Evolutionary conservation across 2,888 invertebrate species (phyloP).

Genomic region (Hipparchia semele): DNA sequence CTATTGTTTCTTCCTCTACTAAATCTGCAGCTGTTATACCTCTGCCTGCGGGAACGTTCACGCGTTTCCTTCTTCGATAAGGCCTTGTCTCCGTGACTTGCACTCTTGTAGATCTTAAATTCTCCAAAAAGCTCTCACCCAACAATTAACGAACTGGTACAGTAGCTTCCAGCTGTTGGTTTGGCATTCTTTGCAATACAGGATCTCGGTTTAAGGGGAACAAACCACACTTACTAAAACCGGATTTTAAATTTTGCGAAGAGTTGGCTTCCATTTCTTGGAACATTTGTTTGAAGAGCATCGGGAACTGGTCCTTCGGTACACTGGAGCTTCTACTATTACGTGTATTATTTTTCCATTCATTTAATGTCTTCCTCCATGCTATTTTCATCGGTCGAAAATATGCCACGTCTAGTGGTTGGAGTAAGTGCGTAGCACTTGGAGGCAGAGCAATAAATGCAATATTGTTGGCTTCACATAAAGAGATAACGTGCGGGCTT

Average conservation of each 20-base stretch:
- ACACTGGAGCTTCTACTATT: not conserved
- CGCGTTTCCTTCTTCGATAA: not conserved
- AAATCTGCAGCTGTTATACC: not conserved
- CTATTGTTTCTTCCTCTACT: not conserved
- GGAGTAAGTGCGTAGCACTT: not conserved
- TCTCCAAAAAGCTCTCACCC: not conserved
- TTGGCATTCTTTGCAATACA: not conserved
- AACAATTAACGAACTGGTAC: not conserved
- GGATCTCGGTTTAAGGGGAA: too few species aligned
- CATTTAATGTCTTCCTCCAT: not conserved
- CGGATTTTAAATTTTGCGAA: too few species aligned
- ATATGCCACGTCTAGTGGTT: not conserved
- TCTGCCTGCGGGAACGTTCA: not conserved
- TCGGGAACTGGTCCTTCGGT: not conserved
- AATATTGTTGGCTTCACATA: not conserved
- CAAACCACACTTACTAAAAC: too few species aligned
- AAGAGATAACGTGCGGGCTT: not conserved
- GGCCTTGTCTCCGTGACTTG: not conserved
- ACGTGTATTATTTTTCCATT: not conserved
- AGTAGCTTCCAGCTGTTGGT: not conserved
- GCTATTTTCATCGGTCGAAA: constrained; percentile 5
- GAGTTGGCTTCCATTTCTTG: not conserved
- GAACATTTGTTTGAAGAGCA: not conserved
- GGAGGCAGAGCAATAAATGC: constrained; percentile 5
- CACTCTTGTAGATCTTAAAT: not conserved